Conservation (phyloP, 2,797 vertebrate genomes). For the Sebastes melanostomus region DNA sequence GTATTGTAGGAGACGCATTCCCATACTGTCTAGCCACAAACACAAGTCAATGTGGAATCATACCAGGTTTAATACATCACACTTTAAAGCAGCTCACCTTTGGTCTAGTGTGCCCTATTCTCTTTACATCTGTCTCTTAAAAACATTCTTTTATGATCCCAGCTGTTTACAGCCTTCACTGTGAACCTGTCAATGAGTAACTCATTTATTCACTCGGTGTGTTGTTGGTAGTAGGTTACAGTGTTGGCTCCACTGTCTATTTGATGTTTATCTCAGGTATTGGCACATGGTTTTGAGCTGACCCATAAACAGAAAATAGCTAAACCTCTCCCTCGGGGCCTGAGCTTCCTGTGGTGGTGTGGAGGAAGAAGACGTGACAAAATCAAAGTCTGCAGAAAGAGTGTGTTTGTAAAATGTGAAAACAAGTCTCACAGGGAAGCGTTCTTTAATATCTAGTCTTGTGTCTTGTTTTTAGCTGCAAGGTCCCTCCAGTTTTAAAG, state of each 20-base stretch:
- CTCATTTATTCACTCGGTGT: background rate
- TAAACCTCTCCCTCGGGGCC: background rate
- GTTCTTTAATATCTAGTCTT: background rate
- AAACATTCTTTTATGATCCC: background rate
- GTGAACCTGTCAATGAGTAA: constrained; percentile 40
- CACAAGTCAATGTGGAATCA: background rate
- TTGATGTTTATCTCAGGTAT: background rate
- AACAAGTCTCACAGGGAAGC: background rate
- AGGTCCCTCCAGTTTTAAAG: background rate
- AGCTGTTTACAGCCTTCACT: background rate
- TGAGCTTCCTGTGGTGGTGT: background rate
- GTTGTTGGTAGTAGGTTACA: background rate
- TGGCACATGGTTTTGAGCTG: background rate
- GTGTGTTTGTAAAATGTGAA: constrained; percentile 6
- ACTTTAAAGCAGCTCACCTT: constrained; percentile 9
- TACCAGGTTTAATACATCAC: background rate
- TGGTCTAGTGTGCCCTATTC: background rate
- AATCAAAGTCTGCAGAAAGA: background rate
- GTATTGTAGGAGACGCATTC: background rate
- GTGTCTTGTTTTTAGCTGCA: background rate
- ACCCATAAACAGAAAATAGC: background rate
- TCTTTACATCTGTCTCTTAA: background rate
- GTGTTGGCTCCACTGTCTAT: background rate
- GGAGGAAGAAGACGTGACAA: background rate
- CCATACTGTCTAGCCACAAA: background rate